Conservation (phyloP, 1,140 invertebrate genomes). For the Saccostrea echinata region DNA sequence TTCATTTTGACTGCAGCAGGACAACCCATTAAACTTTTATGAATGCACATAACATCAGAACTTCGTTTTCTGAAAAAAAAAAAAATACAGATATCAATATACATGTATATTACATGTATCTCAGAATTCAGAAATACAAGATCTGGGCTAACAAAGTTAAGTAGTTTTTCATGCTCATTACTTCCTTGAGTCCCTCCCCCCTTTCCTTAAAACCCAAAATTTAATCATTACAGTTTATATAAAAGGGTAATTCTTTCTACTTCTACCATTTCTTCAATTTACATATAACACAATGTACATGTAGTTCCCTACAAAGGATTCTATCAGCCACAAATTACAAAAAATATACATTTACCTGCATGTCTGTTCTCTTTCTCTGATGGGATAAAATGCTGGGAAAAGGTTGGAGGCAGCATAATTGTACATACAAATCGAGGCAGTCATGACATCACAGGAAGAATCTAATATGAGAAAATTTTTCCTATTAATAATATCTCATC, state of each 20-base stretch:
- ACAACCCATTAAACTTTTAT: not conserved
- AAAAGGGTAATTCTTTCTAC: too few species aligned
- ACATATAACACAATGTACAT: too few species aligned
- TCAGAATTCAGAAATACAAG: too few species aligned
- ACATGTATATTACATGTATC: not conserved
- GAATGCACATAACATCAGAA: not conserved
- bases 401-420: not conserved
- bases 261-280: too few species aligned
- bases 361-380: not conserved
- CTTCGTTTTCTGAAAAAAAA: not conserved
- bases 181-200: too few species aligned
- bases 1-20: conserved; percentile 27
- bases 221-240: too few species aligned
- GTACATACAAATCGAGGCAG: not conserved
- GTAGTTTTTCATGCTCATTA: too few species aligned
- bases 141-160: too few species aligned
- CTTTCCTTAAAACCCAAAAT: too few species aligned
- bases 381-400: not conserved
- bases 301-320: too few species aligned
- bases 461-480: not conserved
- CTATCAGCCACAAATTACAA: too few species aligned
- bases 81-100: not conserved
- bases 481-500: too few species aligned
- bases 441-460: not conserved
- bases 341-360: not conserved